phyloP scores from a whole-genome alignment of 2,797 vertebrate species.

The Tenualosa thibaudeaui region DNA sequence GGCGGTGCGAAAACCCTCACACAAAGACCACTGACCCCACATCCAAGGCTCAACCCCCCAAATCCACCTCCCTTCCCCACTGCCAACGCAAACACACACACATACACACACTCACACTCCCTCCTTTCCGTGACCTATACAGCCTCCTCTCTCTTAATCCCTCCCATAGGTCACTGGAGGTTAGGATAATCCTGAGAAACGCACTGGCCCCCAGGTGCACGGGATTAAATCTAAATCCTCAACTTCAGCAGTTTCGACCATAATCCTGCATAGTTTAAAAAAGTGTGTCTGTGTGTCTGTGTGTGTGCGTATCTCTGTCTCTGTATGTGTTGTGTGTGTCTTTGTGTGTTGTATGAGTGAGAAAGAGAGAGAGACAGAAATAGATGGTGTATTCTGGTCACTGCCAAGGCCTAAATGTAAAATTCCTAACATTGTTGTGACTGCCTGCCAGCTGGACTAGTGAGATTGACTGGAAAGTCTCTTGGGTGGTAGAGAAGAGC shows the following conservation, averaged over 20 bases:
- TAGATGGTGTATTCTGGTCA: slow-evolving; percentile 5
- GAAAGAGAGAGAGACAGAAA: background rate
- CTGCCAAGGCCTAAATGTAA: background rate
- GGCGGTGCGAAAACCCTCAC: background rate
- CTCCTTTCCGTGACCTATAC: background rate
- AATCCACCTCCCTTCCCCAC: background rate
- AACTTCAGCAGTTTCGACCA: slow-evolving; percentile 14
- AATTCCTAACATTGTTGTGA: slow-evolving; percentile 13
- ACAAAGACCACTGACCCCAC: background rate
- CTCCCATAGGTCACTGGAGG: slow-evolving; percentile 16
- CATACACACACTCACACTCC: background rate
- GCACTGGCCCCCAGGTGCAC: slow-evolving; percentile 9
- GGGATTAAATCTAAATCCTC: slow-evolving; percentile 25
- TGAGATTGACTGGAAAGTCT: background rate
- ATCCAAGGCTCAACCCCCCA: background rate
- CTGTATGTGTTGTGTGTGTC: background rate
- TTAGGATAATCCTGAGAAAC: slow-evolving; percentile 20
- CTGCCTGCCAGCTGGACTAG: background rate
- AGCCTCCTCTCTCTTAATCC: slow-evolving; percentile 9
- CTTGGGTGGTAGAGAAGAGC: background rate
- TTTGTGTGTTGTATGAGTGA: background rate
- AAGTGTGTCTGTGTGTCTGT: background rate
- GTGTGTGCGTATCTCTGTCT: background rate
- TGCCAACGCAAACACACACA: background rate
- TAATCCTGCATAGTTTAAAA: slow-evolving; percentile 14